Base-by-base conservation (phyloP, 2,888 invertebrate genomes). In the Cryptus viduatorius region DNA sequence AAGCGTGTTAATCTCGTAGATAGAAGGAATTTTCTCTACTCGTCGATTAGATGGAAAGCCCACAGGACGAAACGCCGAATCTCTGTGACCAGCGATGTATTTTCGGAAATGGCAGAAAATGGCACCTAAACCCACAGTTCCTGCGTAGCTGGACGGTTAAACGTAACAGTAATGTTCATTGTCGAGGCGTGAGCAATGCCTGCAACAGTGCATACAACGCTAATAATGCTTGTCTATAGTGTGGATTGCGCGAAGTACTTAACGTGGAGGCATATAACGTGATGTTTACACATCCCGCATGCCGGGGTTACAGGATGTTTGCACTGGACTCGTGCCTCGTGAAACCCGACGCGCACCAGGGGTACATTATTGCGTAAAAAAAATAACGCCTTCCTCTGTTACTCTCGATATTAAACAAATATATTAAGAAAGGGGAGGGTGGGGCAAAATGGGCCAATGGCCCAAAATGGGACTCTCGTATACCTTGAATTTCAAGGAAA, bases 191-290 rank as follows among this genome's bases (percentile, higher is more conserved):
- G 37, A 37, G 24, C 59, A 29, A 59, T 59, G 29, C 12, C 2
- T 10, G 4, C 24, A 29, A 59, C 59, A 4, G 29, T 72, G 61
- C 8, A 42, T 64, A 50, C 50, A 64, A 71, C 65, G 64, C 37
- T 53, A 79, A 64, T 42, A 46, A 61, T 46, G 46, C 61, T 59
- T 24, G 72, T 56, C 72, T 46, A 61, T 37, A 59, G 16, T 42
- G 64, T 53, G 71, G 14, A 64, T 64, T 64, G 31, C 64, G 71
- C 64, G 24, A 64, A 71, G 71, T 71, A 64, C 79, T 71, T 64
- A 71, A 79, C 79, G 46, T 48, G 69, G 31, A 42, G 67, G 31
- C 7, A 16, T 53, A 53, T 48, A 73, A 73, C 59, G 64, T 37
- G 37, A 64, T 75, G 64, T 75, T 75, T 75, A 64, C 64, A 48